Percentiles rank a stretch among this genome's conserved stretches.
Evolutionary conservation across 2,113 vertebrate species (phyloP).

Genomic region (Gasterosteus aculeatus): DNA sequence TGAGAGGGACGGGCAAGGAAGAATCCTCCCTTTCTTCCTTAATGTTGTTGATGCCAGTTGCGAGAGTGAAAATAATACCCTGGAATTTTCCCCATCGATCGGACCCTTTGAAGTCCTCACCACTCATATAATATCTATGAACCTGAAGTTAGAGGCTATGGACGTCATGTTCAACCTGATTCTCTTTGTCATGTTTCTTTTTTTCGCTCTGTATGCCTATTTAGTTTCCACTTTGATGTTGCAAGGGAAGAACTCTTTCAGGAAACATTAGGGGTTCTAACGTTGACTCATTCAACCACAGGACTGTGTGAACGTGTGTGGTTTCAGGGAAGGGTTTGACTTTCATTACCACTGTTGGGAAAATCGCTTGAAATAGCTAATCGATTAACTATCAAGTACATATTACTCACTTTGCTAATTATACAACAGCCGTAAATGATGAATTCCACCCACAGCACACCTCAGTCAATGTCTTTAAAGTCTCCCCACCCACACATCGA

Average conservation of each 20-base stretch:
- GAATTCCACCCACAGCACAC: background rate
- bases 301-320: constrained; percentile 4
- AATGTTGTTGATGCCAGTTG: constrained; percentile 39
- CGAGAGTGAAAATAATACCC: constrained; percentile 52
- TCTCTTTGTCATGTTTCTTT: constrained; percentile 28
- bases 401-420: background rate
- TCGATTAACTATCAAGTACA: background rate
- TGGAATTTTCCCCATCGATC: constrained; percentile 48
- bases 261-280: constrained; percentile 25
- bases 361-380: background rate
- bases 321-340: background rate
- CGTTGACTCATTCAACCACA: constrained; percentile 14
- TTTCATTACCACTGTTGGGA: background rate
- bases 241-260: constrained; percentile 39
- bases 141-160: constrained; percentile 32
- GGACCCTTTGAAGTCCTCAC: constrained; percentile 55
- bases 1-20: constrained; percentile 11
- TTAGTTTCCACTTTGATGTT: constrained; percentile 62
- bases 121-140: constrained; percentile 50
- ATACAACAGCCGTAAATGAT: background rate
- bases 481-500: background rate
- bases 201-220: constrained; percentile 35
- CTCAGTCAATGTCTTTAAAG: background rate
- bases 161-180: constrained; percentile 42
- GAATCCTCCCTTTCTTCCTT: constrained; percentile 23